A percentile compares a stretch with the other conserved stretches of the same genome.
Evolutionary conservation across 2,113 vertebrate genomes (phyloP).

Genomic region (Xerus inauris): DNA sequence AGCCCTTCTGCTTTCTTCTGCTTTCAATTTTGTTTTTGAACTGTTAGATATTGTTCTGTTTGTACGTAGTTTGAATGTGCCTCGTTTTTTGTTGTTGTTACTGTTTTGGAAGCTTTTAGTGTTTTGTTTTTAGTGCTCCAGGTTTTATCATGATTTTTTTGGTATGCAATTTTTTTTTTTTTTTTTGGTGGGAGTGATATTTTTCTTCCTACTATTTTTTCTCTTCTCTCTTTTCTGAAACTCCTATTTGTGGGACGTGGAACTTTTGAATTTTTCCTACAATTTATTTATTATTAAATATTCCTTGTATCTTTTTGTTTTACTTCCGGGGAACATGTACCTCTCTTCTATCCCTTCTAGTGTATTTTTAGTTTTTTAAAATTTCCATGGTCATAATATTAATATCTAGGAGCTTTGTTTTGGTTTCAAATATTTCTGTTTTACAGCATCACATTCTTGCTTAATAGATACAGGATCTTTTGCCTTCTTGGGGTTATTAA

Average conservation of each 20-base stretch:
- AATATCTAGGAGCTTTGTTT: not conserved
- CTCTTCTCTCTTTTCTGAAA: not conserved
- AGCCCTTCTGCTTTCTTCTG: not conserved
- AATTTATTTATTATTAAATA: not conserved
- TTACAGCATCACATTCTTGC: constrained; percentile 4
- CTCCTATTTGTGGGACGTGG: not conserved
- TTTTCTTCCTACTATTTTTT: constrained; percentile 3
- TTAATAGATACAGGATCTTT: not conserved
- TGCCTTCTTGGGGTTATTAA: not conserved
- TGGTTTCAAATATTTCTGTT: not conserved
- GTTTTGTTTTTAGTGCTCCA: not conserved
- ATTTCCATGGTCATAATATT: not conserved
- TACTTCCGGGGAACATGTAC: not conserved
- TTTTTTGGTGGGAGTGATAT: not conserved
- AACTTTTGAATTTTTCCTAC: not conserved
- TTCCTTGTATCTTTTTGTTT: not conserved
- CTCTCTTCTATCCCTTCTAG: not conserved
- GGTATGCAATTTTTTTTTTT: not conserved
- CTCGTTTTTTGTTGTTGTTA: not conserved
- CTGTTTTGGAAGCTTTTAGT: not conserved
- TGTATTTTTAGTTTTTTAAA: not conserved
- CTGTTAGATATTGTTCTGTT: not conserved
- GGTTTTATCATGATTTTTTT: not conserved
- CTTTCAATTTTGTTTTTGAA: not conserved
- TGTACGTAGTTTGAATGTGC: not conserved